Base-by-base conservation (phyloP, 2,888 invertebrate species). In the Microplitis manilae region DNA sequence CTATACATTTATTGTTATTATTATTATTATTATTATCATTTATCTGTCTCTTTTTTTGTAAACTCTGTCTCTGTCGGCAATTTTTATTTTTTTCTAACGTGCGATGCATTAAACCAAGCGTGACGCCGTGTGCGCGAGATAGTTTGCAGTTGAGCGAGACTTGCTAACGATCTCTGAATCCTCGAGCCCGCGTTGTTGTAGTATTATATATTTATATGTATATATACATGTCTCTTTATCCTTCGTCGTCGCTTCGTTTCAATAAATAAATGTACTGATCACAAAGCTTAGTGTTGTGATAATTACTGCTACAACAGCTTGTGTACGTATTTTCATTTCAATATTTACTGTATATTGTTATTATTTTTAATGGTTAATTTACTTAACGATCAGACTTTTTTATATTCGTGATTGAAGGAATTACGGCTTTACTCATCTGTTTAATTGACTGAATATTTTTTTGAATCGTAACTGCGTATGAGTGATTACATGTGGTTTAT, bases 111-210 rank as follows among this genome's bases (percentile, higher is more conserved):
- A 50, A 50, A 50, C 50, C 50, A 50, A 50, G 9, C 50, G 50
- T 50, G 50, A 50, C 50, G 50, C 50, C 50, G 50, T 50, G 50
- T 50, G 50, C 50, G 50, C 50, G 50, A 50, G 50, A 50, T 50
- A 50, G 50, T 50, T 50, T 13, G 50, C 50, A 50, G 50, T 50
- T 50, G 50, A 50, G 50, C 50, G 50, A 50, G 50, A 50, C 50
- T 50, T 50, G 50, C 50, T 50, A 50, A 50, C 13, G 50, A 50
- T 50, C 50, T 50, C 50, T 50, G 50, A 50, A 50, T 50, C 50
- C 50, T 50, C 50, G 50, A 50, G 50, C 50, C 50, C 50, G 50
- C 50, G 50, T 50, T 50, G 50, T 50, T 50, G 5, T 50, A 50
- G 50, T 50, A 13, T 13, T 13, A 13, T 50, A 13, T 13, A 30